Evolutionary conservation across 1,140 invertebrate genomes (phyloP).

Genomic region (Heliothis virescens): DNA sequence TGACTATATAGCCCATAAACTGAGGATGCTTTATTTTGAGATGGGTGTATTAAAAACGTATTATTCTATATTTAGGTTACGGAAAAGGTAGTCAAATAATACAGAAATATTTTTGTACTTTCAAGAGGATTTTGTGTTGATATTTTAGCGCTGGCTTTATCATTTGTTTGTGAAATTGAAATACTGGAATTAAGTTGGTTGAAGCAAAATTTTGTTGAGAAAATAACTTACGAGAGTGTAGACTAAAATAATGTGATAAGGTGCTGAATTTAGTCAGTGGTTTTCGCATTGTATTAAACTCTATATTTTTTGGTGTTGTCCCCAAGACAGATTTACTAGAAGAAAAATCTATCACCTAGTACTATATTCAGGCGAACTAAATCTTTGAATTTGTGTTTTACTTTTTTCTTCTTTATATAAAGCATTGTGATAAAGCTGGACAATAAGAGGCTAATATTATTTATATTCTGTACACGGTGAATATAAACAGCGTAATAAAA

Average conservation of each 20-base stretch:
- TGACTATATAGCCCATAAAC: conserved; percentile 13
- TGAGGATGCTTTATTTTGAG: not conserved
- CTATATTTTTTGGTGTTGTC: too few species aligned
- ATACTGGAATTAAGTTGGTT: too few species aligned
- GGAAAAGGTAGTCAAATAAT: not conserved
- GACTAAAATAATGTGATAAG: not conserved
- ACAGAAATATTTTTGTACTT: not conserved
- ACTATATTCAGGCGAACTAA: too few species aligned
- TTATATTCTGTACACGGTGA: conserved; percentile 15
- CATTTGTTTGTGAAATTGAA: too few species aligned
- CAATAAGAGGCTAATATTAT: not conserved
- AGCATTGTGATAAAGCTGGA: too few species aligned
- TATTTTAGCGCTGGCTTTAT: not conserved
- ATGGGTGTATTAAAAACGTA: conserved; percentile 1
- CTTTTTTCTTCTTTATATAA: too few species aligned
- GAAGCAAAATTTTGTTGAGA: too few species aligned
- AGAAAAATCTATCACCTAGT: too few species aligned
- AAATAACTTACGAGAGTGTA: not conserved
- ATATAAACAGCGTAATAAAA: conserved; percentile 54
- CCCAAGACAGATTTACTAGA: too few species aligned
- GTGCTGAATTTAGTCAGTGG: too few species aligned
- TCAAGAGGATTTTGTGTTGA: not conserved
- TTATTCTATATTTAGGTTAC: not conserved
- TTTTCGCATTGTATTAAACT: too few species aligned
- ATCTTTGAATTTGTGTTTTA: too few species aligned